Conservation (phyloP, 2,113 vertebrate genomes). For the Clinocottus analis region DNA sequence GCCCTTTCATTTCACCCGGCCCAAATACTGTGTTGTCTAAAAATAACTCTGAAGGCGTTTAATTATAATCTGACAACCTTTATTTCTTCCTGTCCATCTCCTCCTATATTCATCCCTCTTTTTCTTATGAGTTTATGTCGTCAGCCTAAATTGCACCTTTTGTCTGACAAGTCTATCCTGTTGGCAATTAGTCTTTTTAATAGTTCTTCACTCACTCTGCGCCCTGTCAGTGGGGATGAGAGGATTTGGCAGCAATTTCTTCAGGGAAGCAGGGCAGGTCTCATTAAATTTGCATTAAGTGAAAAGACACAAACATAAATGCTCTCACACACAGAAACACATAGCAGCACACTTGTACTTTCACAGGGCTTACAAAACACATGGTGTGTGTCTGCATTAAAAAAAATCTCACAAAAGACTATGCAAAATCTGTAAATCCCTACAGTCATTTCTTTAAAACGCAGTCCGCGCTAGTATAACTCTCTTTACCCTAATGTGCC, state of each 20-base stretch:
- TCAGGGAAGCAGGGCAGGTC: conserved; percentile 72
- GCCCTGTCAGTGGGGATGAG: conserved; percentile 76
- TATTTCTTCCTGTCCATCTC: background rate
- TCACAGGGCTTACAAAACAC: conserved; percentile 27
- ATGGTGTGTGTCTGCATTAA: background rate
- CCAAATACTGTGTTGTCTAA: background rate
- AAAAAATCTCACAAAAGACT: conserved; percentile 3
- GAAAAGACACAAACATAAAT: conserved; percentile 30
- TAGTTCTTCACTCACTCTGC: conserved; percentile 79
- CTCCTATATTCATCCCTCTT: background rate
- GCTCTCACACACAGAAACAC: conserved; percentile 36
- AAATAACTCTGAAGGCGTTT: background rate
- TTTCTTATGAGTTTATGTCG: conserved; percentile 9
- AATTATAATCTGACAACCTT: background rate
- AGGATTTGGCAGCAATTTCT: conserved; percentile 79
- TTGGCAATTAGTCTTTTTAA: conserved; percentile 83
- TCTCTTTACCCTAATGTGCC: conserved; percentile 15
- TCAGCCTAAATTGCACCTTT: conserved; percentile 28
- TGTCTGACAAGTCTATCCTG: conserved; percentile 11
- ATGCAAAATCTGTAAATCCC: background rate
- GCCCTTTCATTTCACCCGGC: background rate
- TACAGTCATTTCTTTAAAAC: conserved; percentile 4
- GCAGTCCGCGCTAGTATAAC: background rate
- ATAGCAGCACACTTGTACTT: conserved; percentile 9
- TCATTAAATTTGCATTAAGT: conserved; percentile 84